Evolutionary conservation across 2,888 invertebrate genomes (phyloP).

Genomic region (Tridacna crocea): DNA sequence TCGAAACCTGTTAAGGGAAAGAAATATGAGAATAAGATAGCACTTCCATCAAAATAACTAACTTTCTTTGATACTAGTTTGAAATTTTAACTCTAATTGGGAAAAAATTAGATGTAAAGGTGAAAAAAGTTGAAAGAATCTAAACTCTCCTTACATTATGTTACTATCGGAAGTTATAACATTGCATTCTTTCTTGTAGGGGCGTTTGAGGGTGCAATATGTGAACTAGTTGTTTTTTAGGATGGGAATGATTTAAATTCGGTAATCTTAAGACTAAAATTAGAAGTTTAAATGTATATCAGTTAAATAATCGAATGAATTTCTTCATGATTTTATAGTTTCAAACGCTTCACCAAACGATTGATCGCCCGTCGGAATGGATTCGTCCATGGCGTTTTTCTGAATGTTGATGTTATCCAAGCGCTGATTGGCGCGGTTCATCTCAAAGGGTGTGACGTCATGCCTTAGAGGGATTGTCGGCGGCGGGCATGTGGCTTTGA

Average conservation of each 20-base stretch:
- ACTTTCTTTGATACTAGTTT: slow-evolving; percentile 49
- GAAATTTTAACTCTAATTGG: slow-evolving; percentile 16
- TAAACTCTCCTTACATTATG: slow-evolving; percentile 74
- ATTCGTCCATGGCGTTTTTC: slow-evolving; percentile 74
- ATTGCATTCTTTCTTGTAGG: slow-evolving; percentile 15
- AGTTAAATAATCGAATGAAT: no score
- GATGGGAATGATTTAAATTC: no score
- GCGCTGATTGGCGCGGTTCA: slow-evolving; percentile 81
- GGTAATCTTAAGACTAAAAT: no score
- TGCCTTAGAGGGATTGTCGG: slow-evolving; percentile 77
- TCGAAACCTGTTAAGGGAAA: background rate
- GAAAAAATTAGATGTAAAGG: slow-evolving; percentile 39
- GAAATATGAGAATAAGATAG: background rate
- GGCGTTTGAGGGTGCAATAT: background rate
- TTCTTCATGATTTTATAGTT: background rate
- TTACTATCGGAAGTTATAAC: slow-evolving; percentile 73
- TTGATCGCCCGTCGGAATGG: slow-evolving; percentile 46
- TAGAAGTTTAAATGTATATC: no score
- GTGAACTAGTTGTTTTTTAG: background rate
- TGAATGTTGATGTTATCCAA: slow-evolving; percentile 79
- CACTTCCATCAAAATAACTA: background rate
- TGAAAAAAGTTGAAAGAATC: slow-evolving; percentile 68
- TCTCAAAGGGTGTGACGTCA: slow-evolving; percentile 81
- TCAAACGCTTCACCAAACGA: background rate
- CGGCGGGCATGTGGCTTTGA: slow-evolving; percentile 82